Percentiles rank a stretch among this genome's conserved stretches.
Evolutionary conservation across 2,113 vertebrate species (phyloP).

Genomic region (Polypterus senegalus): DNA sequence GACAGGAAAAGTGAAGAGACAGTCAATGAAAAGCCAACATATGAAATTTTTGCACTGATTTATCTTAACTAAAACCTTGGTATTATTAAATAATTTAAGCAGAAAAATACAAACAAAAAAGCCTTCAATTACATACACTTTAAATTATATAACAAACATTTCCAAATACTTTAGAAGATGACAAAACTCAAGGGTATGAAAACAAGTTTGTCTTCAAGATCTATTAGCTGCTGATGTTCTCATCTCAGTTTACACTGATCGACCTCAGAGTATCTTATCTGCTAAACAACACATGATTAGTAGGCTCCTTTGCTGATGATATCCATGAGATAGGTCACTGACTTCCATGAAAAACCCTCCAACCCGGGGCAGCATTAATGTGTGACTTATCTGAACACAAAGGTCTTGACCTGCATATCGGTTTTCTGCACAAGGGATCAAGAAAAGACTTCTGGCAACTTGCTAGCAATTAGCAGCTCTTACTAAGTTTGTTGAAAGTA

Average conservation of each 20-base stretch:
- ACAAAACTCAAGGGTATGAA: background rate
- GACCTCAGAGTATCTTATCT: conserved; percentile 50
- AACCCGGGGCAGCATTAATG: conserved; percentile 49
- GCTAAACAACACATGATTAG: conserved; percentile 48
- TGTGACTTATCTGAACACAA: conserved; percentile 32
- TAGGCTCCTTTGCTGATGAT: conserved; percentile 44
- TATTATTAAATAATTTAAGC: too few species aligned
- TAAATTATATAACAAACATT: too few species aligned
- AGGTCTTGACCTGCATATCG: conserved; percentile 6
- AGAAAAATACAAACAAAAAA: too few species aligned
- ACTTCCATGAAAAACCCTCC: conserved; percentile 41
- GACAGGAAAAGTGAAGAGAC: background rate
- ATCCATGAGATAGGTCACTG: conserved; percentile 43
- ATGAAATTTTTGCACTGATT: too few species aligned
- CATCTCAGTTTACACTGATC: conserved; percentile 40
- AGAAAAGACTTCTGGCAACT: conserved; percentile 23
- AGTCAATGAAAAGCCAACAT: too few species aligned
- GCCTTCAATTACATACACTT: too few species aligned
- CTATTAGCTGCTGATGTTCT: conserved; percentile 42
- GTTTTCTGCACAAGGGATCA: conserved; percentile 1
- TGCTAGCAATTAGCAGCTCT: conserved; percentile 37
- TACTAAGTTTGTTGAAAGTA: conserved; percentile 33
- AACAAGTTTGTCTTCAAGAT: conserved; percentile 21
- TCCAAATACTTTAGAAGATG: too few species aligned
- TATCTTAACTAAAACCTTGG: too few species aligned